phyloP scores from a whole-genome alignment of 2,888 invertebrate genomes.

The Nymphalis c-album region DNA sequence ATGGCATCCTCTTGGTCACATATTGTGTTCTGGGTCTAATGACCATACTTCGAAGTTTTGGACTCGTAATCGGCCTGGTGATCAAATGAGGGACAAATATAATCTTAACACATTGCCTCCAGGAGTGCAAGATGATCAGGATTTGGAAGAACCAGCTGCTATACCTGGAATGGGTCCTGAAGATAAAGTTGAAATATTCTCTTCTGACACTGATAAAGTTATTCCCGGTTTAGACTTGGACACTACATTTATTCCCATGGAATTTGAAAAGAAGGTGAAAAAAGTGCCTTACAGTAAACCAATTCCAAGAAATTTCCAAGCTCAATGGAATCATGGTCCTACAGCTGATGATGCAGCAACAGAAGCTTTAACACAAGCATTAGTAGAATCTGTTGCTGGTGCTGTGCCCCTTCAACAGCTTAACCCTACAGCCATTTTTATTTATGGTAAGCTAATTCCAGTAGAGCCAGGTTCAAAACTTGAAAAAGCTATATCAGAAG shows the following conservation, averaged over 20 bases:
- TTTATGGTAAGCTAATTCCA: constrained; percentile 91
- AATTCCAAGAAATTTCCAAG: constrained; percentile 97
- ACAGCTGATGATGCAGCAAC: constrained; percentile 76
- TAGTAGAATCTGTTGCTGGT: constrained; percentile 88
- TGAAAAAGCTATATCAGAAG: constrained; percentile 88
- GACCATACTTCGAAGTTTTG: constrained; percentile 99
- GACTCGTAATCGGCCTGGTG: constrained; percentile 99
- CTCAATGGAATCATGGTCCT: constrained; percentile 94
- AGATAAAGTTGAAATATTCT: constrained; percentile 90
- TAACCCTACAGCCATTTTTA: constrained; percentile 89
- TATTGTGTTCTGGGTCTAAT: constrained; percentile 99
- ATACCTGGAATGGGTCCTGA: constrained; percentile 99
- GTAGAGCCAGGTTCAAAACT: constrained; percentile 89
- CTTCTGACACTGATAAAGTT: constrained; percentile 81
- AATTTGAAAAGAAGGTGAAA: constrained; percentile 87
- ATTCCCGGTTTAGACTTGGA: constrained; percentile 95
- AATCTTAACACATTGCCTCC: constrained; percentile 95
- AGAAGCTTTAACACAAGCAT: constrained; percentile 86
- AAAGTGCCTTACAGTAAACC: constrained; percentile 97
- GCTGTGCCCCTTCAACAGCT: constrained; percentile 89
- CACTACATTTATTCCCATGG: constrained; percentile 82
- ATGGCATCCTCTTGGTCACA: constrained; percentile 99
- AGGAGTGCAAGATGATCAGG: constrained; percentile 82
- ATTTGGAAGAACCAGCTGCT: constrained; percentile 87
- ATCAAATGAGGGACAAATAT: constrained; percentile 98